Base-by-base conservation (phyloP, 2,113 vertebrate species). In the Catharus minimus region DNA sequence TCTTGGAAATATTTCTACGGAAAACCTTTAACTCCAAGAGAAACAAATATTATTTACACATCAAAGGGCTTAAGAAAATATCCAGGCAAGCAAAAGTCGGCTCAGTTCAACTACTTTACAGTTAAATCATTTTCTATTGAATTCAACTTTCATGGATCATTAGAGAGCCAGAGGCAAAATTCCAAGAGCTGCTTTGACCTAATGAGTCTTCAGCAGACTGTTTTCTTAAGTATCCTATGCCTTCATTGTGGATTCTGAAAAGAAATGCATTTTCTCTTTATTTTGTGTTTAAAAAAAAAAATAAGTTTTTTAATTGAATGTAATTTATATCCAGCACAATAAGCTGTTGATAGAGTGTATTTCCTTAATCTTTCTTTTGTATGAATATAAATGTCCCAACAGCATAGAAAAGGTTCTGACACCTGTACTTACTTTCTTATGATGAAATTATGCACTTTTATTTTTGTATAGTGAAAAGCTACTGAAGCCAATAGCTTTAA, bases 81-180 rank as follows among this genome's bases (percentile, higher is more conserved):
- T 86, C 61, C 73, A 85, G 95, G 94, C 86, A 97, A 96, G 92
- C 93, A 95, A 68, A 95, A 94, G 92, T 95, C 23, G 0, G 39
- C 86, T 91, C 94, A 92, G 93, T 94, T 97, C 93, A 96, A 89
- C 58, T 77, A 30, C 93, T 94, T 96, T 97, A 96, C 55, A 27
- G 95, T 96, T 96, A 97, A 97, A 97, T 97, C 95, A 97, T 97
- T 98, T 98, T 97, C 97, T 97, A 98, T 97, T 97, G 97, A 97
- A 96, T 97, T 98, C 93, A 96, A 81, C 93, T 98, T 98, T 97
- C 97, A 97, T 95, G 97, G 97, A 95, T 97, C 97, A 97, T 97
- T 98, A 97, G 93, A 96, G 90, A 93, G 91, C 96, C 82, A 91
- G 90, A 96, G 95, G 94, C 94, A 96, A 93, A 93, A 96, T 95